These are phyloP conservation scores for Andrena flavipes DNA, from an alignment of 2,888 invertebrate genomes.

Conservation along the genomic window DNA sequence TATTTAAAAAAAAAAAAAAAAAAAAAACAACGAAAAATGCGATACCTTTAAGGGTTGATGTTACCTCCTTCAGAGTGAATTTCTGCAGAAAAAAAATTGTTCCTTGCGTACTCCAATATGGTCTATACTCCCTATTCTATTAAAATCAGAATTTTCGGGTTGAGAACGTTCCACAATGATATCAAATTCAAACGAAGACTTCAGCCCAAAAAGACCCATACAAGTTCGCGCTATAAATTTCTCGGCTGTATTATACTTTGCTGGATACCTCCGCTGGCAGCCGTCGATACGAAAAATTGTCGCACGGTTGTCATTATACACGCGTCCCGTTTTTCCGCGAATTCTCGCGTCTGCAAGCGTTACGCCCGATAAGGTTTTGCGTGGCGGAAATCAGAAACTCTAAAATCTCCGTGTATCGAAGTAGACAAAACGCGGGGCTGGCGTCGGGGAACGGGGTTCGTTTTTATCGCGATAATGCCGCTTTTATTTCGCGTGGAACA, in stretches of 20 bases:
- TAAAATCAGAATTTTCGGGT: too few species aligned
- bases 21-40: too few species aligned
- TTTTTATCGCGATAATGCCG: conserved; percentile 52
- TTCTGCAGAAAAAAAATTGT: too few species aligned
- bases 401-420: conserved; percentile 23
- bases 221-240: not conserved
- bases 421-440: conserved; percentile 31
- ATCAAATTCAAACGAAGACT: too few species aligned
- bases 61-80: too few species aligned
- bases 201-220: too few species aligned
- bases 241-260: not conserved
- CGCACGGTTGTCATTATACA: conserved; percentile 34
- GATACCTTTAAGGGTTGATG: too few species aligned
- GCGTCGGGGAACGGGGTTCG: conserved; percentile 8
- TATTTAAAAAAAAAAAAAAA: too few species aligned
- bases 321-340: conserved; percentile 12
- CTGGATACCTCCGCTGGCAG: not conserved
- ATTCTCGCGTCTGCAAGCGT: conserved; percentile 10
- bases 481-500: conserved; percentile 32
- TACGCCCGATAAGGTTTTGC: conserved; percentile 40
- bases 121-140: too few species aligned
- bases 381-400: conserved; percentile 11
- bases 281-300: conserved; percentile 29
- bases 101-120: too few species aligned
- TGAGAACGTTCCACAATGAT: too few species aligned